These are phyloP conservation scores for Neuroscelio doddi DNA, from an alignment of 2,888 invertebrate species.

Conservation along the genomic window DNA sequence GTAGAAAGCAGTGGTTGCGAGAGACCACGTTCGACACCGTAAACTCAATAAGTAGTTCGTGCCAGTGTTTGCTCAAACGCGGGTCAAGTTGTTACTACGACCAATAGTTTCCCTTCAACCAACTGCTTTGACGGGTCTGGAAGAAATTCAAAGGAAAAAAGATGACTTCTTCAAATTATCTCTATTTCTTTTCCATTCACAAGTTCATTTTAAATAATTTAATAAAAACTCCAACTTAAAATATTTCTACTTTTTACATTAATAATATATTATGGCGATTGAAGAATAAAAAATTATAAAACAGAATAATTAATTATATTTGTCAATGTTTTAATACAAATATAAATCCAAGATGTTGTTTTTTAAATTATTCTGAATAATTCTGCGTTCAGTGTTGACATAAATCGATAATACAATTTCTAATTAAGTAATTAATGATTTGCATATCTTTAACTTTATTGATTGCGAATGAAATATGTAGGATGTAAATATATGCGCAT, in stretches of 20 bases:
- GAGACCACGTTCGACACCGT: slow-evolving; percentile 22
- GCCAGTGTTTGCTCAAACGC: slow-evolving; percentile 34
- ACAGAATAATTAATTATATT: no score
- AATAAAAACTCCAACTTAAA: neutral
- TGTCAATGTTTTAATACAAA: no score
- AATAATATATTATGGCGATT: no score
- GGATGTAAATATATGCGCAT: neutral
- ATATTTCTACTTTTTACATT: no score
- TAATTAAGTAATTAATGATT: neutral
- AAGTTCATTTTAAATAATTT: neutral
- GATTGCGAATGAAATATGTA: neutral
- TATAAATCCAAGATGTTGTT: no score
- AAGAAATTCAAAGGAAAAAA: slow-evolving; percentile 20
- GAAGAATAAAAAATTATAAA: no score
- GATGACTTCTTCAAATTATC: slow-evolving; percentile 2
- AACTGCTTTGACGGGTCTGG: neutral
- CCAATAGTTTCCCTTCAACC: slow-evolving; percentile 13
- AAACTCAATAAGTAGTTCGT: slow-evolving; percentile 42
- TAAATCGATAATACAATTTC: neutral
- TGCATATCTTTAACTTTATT: no score
- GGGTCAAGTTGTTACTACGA: slow-evolving; percentile 32
- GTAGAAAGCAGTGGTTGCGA: slow-evolving; percentile 17
- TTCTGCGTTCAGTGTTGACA: neutral
- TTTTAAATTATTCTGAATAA: no score
- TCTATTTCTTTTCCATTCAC: slow-evolving; percentile 10